A percentile compares a stretch with the other conserved stretches of the same genome.
Evolutionary conservation across 2,797 vertebrate species (phyloP).

Genomic region (Coracias cyanogaster): DNA sequence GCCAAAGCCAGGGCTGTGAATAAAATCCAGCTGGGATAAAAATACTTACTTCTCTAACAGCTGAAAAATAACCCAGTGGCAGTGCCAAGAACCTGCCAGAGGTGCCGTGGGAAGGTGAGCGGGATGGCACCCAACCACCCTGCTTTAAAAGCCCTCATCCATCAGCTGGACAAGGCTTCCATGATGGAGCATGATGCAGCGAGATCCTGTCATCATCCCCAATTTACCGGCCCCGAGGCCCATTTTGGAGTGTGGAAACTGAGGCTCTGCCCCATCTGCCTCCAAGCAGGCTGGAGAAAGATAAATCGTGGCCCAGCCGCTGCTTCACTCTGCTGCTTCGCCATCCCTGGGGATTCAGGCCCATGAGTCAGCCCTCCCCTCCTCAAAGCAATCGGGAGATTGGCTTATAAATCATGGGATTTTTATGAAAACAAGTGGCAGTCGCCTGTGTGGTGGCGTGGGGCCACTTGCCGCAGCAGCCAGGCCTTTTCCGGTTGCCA

Average conservation of each 20-base stretch:
- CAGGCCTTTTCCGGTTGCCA: rapidly evolving
- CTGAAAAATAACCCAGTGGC: not conserved
- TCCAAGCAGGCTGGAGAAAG: not conserved
- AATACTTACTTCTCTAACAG: not conserved
- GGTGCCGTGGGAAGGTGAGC: not conserved
- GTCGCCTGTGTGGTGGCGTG: rapidly evolving
- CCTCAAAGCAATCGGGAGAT: not conserved
- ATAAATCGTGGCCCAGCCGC: rapidly evolving
- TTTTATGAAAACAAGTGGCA: not conserved
- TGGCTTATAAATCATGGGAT: not conserved
- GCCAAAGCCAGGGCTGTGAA: conserved; percentile 1
- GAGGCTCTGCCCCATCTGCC: not conserved
- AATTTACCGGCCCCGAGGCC: rapidly evolving
- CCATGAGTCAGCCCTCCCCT: not conserved
- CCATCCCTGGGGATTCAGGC: not conserved
- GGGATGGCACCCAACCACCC: conserved; percentile 6
- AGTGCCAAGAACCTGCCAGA: conserved; percentile 53
- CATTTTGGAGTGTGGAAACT: not conserved
- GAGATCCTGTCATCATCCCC: rapidly evolving
- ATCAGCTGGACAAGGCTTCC: not conserved
- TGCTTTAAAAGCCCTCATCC: not conserved
- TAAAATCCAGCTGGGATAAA: conserved; percentile 37
- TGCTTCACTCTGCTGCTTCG: rapidly evolving
- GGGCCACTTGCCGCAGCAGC: not conserved
- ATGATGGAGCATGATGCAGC: rapidly evolving